Conservation (phyloP, 2,797 vertebrate species). For the Masticophis lateralis region DNA sequence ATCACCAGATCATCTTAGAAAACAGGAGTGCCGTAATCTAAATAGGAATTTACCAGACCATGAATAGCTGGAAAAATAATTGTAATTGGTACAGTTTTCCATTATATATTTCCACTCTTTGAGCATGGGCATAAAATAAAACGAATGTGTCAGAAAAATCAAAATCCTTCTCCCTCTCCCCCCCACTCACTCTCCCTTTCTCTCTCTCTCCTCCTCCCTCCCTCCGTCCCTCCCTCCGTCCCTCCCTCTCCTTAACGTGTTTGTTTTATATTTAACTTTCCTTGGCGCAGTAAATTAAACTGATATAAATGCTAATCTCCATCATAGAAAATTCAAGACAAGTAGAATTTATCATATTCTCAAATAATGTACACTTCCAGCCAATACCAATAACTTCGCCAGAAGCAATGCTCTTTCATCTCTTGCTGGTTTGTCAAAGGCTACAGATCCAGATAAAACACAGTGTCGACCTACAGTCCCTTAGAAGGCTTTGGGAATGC, state of each 20-base stretch:
- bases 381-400: not conserved
- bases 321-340: not conserved
- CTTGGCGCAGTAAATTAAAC: slow-evolving; percentile 19
- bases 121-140: not conserved
- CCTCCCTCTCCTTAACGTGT: not conserved
- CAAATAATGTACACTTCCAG: not conserved
- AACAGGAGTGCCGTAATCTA: not conserved
- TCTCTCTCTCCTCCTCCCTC: not conserved
- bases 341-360: not conserved
- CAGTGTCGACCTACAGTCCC: not conserved
- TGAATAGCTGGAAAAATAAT: not conserved
- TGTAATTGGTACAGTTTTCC: not conserved
- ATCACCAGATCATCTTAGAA: not conserved
- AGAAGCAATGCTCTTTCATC: not conserved
- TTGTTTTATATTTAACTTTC: not conserved
- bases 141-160: not conserved
- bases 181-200: not conserved
- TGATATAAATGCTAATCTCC: not conserved
- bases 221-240: not conserved
- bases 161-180: not conserved
- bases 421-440: not conserved
- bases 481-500: slow-evolving; percentile 8
- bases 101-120: not conserved
- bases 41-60: not conserved
- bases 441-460: slow-evolving; percentile 17